Evolutionary conservation across 53 echinoderm and acorn worm species (phyloP), one percentile per base, ranked within the genome.

Genomic region (Arbacia lixula): DNA sequence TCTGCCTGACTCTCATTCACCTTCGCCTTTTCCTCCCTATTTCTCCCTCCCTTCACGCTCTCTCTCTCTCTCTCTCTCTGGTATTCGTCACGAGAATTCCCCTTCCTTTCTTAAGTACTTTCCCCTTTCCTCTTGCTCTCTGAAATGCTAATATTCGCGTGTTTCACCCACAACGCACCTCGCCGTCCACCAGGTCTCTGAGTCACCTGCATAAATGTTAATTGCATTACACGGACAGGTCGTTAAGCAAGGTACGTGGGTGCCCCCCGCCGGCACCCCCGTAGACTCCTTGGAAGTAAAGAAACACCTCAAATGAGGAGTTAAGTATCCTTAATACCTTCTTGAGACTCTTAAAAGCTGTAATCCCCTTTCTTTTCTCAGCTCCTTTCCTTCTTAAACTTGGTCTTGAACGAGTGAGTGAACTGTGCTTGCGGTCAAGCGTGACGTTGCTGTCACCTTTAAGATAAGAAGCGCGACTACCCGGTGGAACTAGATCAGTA

Each of bases 101-200:
- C n/a, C n/a, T n/a, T n/a, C n/a, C n/a, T n/a, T n/a, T n/a, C n/a
- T n/a, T n/a, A n/a, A n/a, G n/a, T n/a, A n/a, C n/a, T n/a, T n/a
- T n/a, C n/a, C n/a, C n/a, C n/a, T n/a, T n/a, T n/a, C n/a, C n/a
- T n/a, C n/a, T n/a, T n/a, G n/a, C n/a, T n/a, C n/a, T n/a, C n/a
- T n/a, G n/a, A n/a, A n/a, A n/a, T n/a, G n/a, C n/a, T n/a, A n/a
- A n/a, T n/a, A n/a, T n/a, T n/a, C n/a, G n/a, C n/a, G n/a, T n/a
- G n/a, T n/a, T n/a, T n/a, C n/a, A n/a, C n/a, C n/a, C n/a, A n/a
- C n/a, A n/a, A n/a, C n/a, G n/a, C n/a, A n/a, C n/a, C n/a, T n/a
- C n/a, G n/a, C n/a, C n/a, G n/a, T n/a, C n/a, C 67, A 67, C 39
- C 67, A 38, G 67, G 29, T 67, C 67, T 67, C 25, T n/a, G n/a